A percentile compares a stretch with the other conserved stretches of the same genome.
These are phyloP conservation scores for Lepus townsendii DNA, from an alignment of 2,797 vertebrate genomes.

Conservation along the genomic window DNA sequence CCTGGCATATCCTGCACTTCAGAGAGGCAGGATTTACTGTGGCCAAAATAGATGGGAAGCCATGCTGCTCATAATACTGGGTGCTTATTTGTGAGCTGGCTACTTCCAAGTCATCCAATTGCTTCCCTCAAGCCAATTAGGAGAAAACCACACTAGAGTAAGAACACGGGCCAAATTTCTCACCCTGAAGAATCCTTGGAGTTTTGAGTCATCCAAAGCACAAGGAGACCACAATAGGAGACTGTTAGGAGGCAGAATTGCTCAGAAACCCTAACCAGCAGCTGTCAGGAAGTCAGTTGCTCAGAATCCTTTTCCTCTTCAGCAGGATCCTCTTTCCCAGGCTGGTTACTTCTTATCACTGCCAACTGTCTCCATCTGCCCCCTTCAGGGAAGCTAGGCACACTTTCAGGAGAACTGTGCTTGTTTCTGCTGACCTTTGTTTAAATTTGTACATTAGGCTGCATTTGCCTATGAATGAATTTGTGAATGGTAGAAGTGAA, in stretches of 20 bases:
- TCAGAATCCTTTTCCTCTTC: not conserved
- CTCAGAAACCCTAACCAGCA: not conserved
- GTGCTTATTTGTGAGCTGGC: not conserved
- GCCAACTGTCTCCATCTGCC: not conserved
- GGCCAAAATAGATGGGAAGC: not conserved
- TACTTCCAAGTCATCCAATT: not conserved
- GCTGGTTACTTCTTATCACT: not conserved
- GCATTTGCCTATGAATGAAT: rapidly evolving
- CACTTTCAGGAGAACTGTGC: not conserved
- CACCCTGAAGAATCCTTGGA: not conserved
- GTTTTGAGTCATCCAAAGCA: not conserved
- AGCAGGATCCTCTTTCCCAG: not conserved
- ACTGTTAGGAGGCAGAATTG: not conserved
- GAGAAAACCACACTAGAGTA: not conserved
- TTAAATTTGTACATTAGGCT: not conserved
- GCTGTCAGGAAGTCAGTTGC: not conserved
- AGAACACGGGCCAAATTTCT: not conserved
- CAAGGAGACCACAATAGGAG: not conserved
- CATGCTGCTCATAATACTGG: too few species aligned
- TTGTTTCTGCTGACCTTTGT: not conserved
- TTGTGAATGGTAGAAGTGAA: not conserved
- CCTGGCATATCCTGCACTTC: not conserved
- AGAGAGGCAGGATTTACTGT: not conserved
- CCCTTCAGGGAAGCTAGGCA: not conserved
- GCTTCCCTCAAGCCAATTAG: not conserved